Evolutionary conservation across 2,888 invertebrate genomes (phyloP).

Genomic region (Tenthredo scrophulariae): DNA sequence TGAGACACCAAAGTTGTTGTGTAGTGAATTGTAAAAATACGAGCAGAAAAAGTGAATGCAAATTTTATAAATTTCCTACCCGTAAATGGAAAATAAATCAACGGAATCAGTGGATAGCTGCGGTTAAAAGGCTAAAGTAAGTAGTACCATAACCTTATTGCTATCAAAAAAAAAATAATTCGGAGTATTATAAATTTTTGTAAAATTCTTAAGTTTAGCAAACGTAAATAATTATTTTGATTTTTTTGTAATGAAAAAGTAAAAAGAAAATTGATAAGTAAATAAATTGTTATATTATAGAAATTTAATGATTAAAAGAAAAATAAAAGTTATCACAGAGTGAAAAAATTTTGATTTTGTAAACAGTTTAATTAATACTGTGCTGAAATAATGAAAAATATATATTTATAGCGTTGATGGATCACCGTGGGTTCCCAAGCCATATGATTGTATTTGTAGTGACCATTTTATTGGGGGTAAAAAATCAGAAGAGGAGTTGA

Average conservation of each 20-base stretch:
- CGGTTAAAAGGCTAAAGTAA: conserved; percentile 55
- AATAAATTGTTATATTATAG: no score
- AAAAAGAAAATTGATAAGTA: no score
- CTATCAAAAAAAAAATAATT: no score
- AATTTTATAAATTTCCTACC: conserved; percentile 55
- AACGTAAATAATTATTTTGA: no score
- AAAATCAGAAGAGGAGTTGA: conserved; percentile 56
- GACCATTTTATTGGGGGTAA: background rate
- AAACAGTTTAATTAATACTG: no score
- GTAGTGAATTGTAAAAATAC: conserved; percentile 55
- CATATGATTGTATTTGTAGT: conserved; percentile 56
- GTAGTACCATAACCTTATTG: conserved; percentile 52
- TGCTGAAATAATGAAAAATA: no score
- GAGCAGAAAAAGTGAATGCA: conserved; percentile 44
- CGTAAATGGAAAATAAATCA: conserved; percentile 51
- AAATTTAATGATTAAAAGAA: no score
- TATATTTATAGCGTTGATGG: conserved; percentile 47
- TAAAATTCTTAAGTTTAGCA: conserved; percentile 22
- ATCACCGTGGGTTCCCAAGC: conserved; percentile 56
- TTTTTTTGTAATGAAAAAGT: no score
- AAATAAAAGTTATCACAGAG: no score
- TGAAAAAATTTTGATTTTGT: no score
- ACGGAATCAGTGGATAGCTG: conserved; percentile 55
- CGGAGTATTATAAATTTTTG: no score
- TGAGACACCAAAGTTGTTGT: conserved; percentile 44